phyloP scores from a whole-genome alignment of 2,113 vertebrate genomes.

The Tapirus terrestris region DNA sequence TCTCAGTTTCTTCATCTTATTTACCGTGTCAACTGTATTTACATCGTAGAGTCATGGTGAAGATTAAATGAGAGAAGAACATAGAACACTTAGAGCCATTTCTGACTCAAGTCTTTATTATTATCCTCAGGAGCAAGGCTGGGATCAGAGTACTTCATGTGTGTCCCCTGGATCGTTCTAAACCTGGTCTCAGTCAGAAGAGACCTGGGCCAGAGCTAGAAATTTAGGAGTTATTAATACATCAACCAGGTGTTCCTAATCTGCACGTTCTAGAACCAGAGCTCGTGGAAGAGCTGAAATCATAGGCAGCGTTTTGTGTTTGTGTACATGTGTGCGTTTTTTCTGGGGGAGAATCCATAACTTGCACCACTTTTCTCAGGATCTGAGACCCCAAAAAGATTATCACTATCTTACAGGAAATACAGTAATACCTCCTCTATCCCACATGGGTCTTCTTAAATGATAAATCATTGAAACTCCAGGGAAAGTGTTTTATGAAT shows the following conservation, averaged over 20 bases:
- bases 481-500: not conserved
- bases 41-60: not conserved
- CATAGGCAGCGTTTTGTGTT: not conserved
- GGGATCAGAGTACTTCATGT: not conserved
- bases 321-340: not conserved
- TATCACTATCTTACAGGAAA: not conserved
- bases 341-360: not conserved
- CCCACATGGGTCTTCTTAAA: not conserved
- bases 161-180: not conserved
- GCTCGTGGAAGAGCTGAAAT: not conserved
- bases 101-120: not conserved
- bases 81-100: not conserved
- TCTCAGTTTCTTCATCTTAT: not conserved
- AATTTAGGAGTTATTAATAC: not conserved
- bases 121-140: not conserved
- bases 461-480: slow-evolving; percentile 6
- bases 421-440: not conserved
- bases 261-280: not conserved
- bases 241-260: not conserved
- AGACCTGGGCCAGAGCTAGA: not conserved
- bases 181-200: not conserved
- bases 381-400: not conserved
- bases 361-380: not conserved
- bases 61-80: not conserved
- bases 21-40: not conserved